A percentile compares a stretch with the other conserved stretches of the same genome.
phyloP scores from a whole-genome alignment of 2,888 invertebrate species.

The Amblyteles armatorius region DNA sequence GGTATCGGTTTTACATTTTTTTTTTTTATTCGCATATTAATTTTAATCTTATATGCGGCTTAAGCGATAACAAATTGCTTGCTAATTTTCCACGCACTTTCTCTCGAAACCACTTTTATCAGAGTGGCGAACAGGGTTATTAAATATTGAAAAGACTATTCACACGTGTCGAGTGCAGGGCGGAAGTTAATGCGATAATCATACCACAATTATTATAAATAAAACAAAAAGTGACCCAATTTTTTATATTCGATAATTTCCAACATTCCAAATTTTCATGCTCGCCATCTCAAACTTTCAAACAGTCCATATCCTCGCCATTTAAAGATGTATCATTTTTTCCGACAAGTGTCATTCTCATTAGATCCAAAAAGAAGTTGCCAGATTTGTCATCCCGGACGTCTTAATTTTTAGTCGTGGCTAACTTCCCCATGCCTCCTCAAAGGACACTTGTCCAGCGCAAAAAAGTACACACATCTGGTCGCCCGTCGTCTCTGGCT shows the following conservation, averaged over 20 bases:
- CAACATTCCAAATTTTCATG: background rate
- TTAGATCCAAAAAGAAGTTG: too few species aligned
- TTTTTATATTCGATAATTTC: background rate
- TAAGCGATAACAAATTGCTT: background rate
- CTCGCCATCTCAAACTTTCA: background rate
- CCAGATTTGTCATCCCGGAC: too few species aligned
- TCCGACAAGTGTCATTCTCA: too few species aligned
- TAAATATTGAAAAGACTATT: background rate
- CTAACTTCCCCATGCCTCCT: too few species aligned
- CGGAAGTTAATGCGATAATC: background rate
- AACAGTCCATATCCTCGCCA: background rate
- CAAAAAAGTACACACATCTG: too few species aligned
- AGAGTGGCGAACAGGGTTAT: background rate
- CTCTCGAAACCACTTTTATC: background rate
- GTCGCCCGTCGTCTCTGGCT: background rate
- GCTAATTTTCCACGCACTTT: background rate
- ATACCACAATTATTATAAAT: background rate
- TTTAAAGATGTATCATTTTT: background rate
- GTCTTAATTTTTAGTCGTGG: too few species aligned
- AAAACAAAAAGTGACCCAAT: background rate
- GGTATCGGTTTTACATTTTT: background rate
- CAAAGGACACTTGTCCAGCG: too few species aligned
- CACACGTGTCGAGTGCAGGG: background rate
- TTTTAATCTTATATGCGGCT: background rate
- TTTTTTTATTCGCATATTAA: background rate